Evolutionary conservation across 2,888 invertebrate species (phyloP).

Genomic region (Plagodis dolabraria): DNA sequence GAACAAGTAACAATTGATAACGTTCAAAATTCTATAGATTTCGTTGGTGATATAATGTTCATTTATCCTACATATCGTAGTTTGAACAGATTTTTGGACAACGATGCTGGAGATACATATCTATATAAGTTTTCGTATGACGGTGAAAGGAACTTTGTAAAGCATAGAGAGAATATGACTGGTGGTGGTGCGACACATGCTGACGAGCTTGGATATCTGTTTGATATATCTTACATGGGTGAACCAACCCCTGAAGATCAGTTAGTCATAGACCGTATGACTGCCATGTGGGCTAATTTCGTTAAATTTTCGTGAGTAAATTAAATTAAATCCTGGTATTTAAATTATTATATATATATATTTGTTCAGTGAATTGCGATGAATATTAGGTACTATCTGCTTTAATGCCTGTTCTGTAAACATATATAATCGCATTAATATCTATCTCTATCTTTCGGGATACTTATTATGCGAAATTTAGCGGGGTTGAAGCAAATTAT

Average conservation of each 20-base stretch:
- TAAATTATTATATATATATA: no score
- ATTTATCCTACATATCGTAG: slow-evolving; percentile 45
- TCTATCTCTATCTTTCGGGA: no score
- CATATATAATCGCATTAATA: no score
- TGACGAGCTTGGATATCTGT: slow-evolving; percentile 55
- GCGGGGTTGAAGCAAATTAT: no score
- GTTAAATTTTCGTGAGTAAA: slow-evolving; percentile 49
- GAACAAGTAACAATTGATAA: slow-evolving; percentile 31
- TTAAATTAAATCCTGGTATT: no score
- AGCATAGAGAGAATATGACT: slow-evolving; percentile 39
- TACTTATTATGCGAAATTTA: no score
- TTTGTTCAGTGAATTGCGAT: no score
- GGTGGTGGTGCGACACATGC: slow-evolving; percentile 46
- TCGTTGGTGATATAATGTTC: slow-evolving; percentile 47
- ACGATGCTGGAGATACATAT: slow-evolving; percentile 41
- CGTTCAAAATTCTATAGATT: slow-evolving; percentile 35
- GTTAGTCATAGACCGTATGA: slow-evolving; percentile 44
- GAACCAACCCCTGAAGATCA: slow-evolving; percentile 43
- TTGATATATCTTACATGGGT: slow-evolving; percentile 39
- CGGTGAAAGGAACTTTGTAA: slow-evolving; percentile 46
- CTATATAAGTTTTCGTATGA: slow-evolving; percentile 50
- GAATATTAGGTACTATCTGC: no score
- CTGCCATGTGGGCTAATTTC: slow-evolving; percentile 53
- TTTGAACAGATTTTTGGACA: slow-evolving; percentile 40
- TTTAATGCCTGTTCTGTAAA: no score